Base-by-base conservation (phyloP, 2,797 vertebrate genomes). In the Sandelia bainsii region DNA sequence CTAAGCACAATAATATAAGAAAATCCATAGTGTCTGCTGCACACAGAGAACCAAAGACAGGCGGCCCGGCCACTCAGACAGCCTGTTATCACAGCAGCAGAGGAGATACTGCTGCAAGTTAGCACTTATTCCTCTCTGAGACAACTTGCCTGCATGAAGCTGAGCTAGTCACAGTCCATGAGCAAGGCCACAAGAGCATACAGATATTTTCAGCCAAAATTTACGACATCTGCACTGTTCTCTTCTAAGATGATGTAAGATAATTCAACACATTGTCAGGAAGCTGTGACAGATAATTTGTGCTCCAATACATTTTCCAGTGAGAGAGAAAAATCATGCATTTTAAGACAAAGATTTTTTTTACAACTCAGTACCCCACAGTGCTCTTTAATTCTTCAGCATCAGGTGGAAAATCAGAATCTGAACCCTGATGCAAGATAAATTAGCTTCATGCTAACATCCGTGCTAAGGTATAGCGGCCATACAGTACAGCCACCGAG, bases 21-120 rank as follows among this genome's bases (percentile, higher is more conserved):
- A 89, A 90, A 89, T 92, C 89, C 80, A 89, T 90, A 84, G 57
- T n/a, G 81, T 75, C 75, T 82, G 70, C 78, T 62, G 64, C 72
- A 50, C 57, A 62, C 53, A 72, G 75, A 34, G 11, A 62, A 59
- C 63, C 7, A 34, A 51, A 80, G 72, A 65, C 78, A 56, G 60
- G 70, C 45, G 19, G 17, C 44, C 19, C 42, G 45, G 62, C 44
- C 73, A 62, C 53, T 51, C 71, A 75, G 78, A 72, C 61, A 60
- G 65, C 69, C 61, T 75, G 75, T 87, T 74, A 79, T 74, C 72
- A 75, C 67, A 72, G 80, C 63, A 76, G 81, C 34, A 63, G 77
- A 56, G 17, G 20, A 12, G 11, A 20, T 16, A 1, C 37, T 53
- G 71, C 69, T 44, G 62, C 76, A 69, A 40, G 77, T 80, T 74